Base-by-base conservation (phyloP, 2,797 vertebrate genomes). In the Cossypha polioptera region DNA sequence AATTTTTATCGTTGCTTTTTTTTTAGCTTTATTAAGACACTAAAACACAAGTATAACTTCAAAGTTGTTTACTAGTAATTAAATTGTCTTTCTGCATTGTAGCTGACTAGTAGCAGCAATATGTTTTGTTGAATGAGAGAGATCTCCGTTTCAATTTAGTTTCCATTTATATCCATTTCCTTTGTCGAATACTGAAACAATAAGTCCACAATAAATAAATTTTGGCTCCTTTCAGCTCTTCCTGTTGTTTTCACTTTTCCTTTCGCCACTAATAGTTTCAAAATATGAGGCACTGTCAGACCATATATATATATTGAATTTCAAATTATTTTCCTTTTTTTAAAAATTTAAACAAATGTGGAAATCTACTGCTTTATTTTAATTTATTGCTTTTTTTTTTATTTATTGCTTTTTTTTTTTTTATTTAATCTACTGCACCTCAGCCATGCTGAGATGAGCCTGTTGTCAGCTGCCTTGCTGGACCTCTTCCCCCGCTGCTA, bases 51-150 rank as follows among this genome's bases (percentile, higher is more conserved):
- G 33, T 68, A 80, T 61, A 69, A 54, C 62, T 95, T 96, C 62
- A 63, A 63, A 97, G 81, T 79, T 89, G 29, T 92, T 97, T 94
- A 75, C 68, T 50, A 91, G 43, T 75, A 96, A 93, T 68, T 84
- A 81, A 95, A 75, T 73, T 81, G 33, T 65, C 61, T 89, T 85
- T 95, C 71, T 42, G 84, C 40, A 38, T 91, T 96, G 92, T 77
- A 67, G 82, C 40, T 84, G 72, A 69, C 87, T 84, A 83, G 79
- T 88, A 94, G 55, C 66, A 86, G 80, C 59, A 36, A 93, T 92
- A 67, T 24, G 80, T 40, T 77, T 78, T 92, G 26, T 76, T 85
- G 78, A 94, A 92, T 20, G 36, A 91, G 51, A 74, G 87, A 86
- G 55, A 29, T 53, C 28, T 75, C 33, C 35, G 38, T 95, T 95